Conservation (phyloP, 2,797 vertebrate species). For the Trachops cirrhosus region DNA sequence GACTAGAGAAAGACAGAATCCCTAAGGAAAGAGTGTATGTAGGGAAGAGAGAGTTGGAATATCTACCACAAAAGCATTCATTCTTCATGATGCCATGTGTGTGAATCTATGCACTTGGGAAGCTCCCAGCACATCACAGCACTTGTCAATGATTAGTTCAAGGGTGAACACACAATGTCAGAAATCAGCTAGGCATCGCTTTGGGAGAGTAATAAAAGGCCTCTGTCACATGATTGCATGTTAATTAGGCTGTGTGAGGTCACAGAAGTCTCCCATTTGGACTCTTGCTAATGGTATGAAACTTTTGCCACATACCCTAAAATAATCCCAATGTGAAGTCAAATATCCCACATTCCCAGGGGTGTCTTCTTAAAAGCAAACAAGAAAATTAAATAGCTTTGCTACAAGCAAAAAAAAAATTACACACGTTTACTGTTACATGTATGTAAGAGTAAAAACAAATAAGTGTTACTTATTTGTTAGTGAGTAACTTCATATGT, state of each 20-base stretch:
- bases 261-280: not conserved
- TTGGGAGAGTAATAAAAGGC: not conserved
- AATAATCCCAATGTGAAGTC: not conserved
- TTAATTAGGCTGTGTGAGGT: not conserved
- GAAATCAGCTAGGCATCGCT: not conserved
- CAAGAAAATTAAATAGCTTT: not conserved
- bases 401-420: not conserved
- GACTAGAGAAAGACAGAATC: not conserved
- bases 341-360: not conserved
- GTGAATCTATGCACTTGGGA: not conserved
- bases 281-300: not conserved
- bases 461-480: not conserved
- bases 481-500: not conserved
- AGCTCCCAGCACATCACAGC: not conserved
- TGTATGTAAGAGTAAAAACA: not conserved
- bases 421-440: no score
- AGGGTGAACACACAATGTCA: not conserved
- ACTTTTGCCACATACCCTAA: not conserved
- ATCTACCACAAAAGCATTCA: not conserved
- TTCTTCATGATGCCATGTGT: not conserved
- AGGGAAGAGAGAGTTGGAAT: not conserved
- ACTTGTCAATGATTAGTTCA: not conserved
- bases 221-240: not conserved
- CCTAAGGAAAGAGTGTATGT: not conserved
- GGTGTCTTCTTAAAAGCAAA: slow-evolving; percentile 3